These are phyloP conservation scores for Rhinoptilus africanus DNA, from an alignment of 2,113 vertebrate genomes.

Conservation along the genomic window DNA sequence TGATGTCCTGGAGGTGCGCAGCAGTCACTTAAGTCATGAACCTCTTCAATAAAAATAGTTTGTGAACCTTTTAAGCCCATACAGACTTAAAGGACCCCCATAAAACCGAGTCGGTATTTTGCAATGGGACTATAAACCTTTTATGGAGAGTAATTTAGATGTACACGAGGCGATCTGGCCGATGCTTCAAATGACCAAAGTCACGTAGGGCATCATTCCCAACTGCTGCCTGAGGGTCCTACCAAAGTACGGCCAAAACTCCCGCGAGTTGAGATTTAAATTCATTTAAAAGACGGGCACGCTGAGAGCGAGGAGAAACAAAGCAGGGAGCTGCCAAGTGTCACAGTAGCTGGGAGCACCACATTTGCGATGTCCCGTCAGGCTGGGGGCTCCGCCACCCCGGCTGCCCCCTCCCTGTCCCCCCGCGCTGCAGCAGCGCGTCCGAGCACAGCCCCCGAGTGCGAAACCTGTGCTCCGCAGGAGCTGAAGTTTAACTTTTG, in stretches of 20 bases:
- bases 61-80: not conserved
- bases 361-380: accelerated
- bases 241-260: not conserved
- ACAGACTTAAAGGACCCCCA: not conserved
- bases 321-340: accelerated
- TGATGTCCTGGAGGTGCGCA: not conserved
- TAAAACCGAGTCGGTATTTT: not conserved
- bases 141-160: not conserved
- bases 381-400: accelerated
- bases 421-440: accelerated
- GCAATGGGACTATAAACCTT: not conserved
- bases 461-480: not conserved
- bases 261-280: not conserved
- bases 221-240: accelerated
- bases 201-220: not conserved
- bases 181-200: not conserved
- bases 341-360: accelerated
- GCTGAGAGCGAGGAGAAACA: not conserved
- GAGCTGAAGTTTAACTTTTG: not conserved
- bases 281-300: not conserved
- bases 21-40: not conserved
- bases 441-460: accelerated
- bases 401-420: not conserved
- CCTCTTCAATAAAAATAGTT: not conserved
- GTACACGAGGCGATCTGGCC: not conserved